Conservation (phyloP, 1,140 invertebrate genomes). For the Gonioctena quinquepunctata region DNA sequence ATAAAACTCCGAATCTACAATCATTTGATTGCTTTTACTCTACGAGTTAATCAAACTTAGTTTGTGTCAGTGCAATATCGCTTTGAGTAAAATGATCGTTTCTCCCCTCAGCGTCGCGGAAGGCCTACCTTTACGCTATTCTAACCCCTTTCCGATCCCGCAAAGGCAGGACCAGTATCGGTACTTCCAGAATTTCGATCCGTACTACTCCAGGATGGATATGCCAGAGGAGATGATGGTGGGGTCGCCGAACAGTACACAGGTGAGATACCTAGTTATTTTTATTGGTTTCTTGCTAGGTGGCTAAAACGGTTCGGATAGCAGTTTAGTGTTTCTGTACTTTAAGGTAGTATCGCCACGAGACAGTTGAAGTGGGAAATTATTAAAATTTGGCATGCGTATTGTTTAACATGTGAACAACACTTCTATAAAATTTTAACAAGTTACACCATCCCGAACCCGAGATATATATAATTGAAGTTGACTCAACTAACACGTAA, state of each 20-base stretch:
- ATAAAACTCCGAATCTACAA: not conserved
- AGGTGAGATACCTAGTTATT: slow-evolving; percentile 41
- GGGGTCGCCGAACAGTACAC: slow-evolving; percentile 46
- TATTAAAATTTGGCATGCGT: no score
- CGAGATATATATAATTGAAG: no score
- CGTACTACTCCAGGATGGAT: slow-evolving; percentile 15
- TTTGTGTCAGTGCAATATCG: no score
- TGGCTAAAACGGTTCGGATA: no score
- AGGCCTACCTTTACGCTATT: slow-evolving; percentile 49
- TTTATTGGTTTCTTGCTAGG: not conserved
- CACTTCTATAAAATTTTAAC: no score
- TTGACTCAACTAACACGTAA: no score
- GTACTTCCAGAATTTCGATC: slow-evolving; percentile 34
- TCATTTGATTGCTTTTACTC: not conserved
- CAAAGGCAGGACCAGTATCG: slow-evolving; percentile 11
- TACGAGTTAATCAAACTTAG: not conserved
- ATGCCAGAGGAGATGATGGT: slow-evolving; percentile 35
- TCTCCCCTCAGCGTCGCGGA: slow-evolving; percentile 40
- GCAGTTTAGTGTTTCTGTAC: not conserved
- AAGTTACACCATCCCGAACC: no score
- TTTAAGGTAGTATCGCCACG: no score
- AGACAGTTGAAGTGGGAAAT: no score
- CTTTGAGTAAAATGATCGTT: not conserved
- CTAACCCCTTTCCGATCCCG: slow-evolving; percentile 18
- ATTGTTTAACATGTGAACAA: no score